Conservation (phyloP, 2,797 vertebrate species). For the Lithobates sylvaticus region DNA sequence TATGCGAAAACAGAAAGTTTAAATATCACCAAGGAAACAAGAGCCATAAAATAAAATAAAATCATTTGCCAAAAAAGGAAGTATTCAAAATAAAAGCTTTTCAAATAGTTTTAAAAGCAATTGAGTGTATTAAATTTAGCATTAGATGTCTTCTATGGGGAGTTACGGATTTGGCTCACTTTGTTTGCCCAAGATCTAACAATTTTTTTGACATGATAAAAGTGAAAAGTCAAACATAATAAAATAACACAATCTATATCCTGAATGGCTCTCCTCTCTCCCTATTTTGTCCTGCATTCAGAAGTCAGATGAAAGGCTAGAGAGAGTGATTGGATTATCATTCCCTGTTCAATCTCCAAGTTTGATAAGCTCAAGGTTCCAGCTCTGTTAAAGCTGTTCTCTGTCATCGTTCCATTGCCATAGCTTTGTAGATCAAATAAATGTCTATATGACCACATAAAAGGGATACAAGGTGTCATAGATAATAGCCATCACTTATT, state of each 20-base stretch:
- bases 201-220: slow-evolving; percentile 34
- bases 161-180: neutral
- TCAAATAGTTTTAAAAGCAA: neutral
- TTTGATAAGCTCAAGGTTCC: slow-evolving; percentile 53
- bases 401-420: slow-evolving; percentile 18
- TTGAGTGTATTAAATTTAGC: neutral
- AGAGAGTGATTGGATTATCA: slow-evolving; percentile 45
- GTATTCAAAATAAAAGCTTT: neutral
- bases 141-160: neutral
- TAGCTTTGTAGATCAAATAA: slow-evolving; percentile 58
- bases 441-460: slow-evolving; percentile 48
- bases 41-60: neutral
- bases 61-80: neutral
- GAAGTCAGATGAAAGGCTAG: slow-evolving; percentile 50
- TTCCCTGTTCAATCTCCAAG: slow-evolving; percentile 32
- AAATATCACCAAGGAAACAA: neutral
- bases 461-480: slow-evolving; percentile 50
- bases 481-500: slow-evolving; percentile 51
- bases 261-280: slow-evolving; percentile 26
- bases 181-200: slow-evolving; percentile 2
- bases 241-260: slow-evolving; percentile 2
- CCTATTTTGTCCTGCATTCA: slow-evolving; percentile 39
- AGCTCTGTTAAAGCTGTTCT: slow-evolving; percentile 52
- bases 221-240: slow-evolving; percentile 28
- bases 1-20: neutral